Conservation (phyloP, 92 coral and sea anemone genomes). For the Parazoanthus darwini region DNA sequence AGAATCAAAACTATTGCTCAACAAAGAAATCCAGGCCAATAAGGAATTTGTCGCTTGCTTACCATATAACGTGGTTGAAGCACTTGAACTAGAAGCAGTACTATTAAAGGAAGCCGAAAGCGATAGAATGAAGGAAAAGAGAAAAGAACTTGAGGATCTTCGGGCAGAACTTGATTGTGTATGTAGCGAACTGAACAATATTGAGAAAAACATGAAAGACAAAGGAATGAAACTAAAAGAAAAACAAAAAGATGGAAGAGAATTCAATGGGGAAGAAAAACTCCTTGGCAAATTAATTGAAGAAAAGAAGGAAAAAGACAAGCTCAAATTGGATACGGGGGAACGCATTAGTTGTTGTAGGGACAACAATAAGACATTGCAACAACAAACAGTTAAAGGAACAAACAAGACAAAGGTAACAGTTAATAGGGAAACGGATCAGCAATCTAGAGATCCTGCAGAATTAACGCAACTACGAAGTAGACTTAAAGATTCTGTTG, state of each 20-base stretch:
- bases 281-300: constrained; percentile 12
- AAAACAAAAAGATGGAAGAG: constrained; percentile 39
- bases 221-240: constrained; percentile 43
- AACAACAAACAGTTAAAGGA: background rate
- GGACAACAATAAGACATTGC: background rate
- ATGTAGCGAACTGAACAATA: constrained; percentile 17
- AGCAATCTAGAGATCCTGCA: background rate
- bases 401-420: background rate
- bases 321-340: background rate
- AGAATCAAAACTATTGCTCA: constrained; percentile 20
- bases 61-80: constrained; percentile 17
- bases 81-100: constrained; percentile 1
- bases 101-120: background rate
- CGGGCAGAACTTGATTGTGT: constrained; percentile 11
- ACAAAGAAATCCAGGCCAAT: background rate
- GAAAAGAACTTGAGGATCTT: constrained; percentile 15
- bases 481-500: background rate
- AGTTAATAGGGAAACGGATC: background rate
- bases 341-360: constrained; percentile 8
- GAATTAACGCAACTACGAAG: background rate
- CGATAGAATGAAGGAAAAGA: background rate
- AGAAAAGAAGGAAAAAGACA: constrained; percentile 13
- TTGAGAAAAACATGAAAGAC: constrained; percentile 48
- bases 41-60: background rate
- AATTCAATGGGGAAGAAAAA: constrained; percentile 48